Base-by-base conservation (phyloP, 2,888 invertebrate genomes). In the Melanostoma scalare region DNA sequence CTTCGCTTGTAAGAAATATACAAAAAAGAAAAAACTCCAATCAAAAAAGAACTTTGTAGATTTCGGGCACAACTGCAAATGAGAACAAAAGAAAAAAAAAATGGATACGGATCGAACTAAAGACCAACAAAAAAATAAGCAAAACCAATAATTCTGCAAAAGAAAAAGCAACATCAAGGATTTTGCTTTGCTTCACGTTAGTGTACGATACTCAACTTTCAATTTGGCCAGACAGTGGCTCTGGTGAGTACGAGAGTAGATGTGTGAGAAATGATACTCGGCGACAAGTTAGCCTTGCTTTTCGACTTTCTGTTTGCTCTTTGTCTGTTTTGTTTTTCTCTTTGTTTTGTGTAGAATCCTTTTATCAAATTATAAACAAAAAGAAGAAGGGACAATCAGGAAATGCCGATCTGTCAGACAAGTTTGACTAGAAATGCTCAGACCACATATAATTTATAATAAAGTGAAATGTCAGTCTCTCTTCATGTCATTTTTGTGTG, bases 241-340 rank as follows among this genome's bases (percentile, higher is more conserved):
- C 8, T 42, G 20, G 6, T 6, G 20, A n/a, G 40, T 42, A 31
- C 20, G 20, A 20, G 20, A 20, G 20, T 20, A 20, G 20, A 20
- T 58, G 1, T 56, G 30, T 6, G 77, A 72, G 55, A 20, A 20
- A 20, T 20, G 20, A 20, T 20, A 20, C 20, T 20, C 20, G 20
- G 20, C 20, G 20, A 81, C 77, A 77, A 44, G 81, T 77, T 77
- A 77, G 73, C 81, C 81, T 82, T 82, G 81, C 68, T 78, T 71
- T 52, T 36, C 3, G 48, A 63, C 61, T 56, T 74, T 69, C 56
- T 48, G 48, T 68, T 71, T 35, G 10, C 53, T 56, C 33, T 42
- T 60, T 72, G 9, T 33, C n/a, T 67, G 31, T 58, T 40, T 6
- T 53, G 36, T 8, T 35, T 35, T 55, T 46, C 52, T 60, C 61